phyloP scores from a whole-genome alignment of 2,113 vertebrate genomes.

The Ptyas mucosa region DNA sequence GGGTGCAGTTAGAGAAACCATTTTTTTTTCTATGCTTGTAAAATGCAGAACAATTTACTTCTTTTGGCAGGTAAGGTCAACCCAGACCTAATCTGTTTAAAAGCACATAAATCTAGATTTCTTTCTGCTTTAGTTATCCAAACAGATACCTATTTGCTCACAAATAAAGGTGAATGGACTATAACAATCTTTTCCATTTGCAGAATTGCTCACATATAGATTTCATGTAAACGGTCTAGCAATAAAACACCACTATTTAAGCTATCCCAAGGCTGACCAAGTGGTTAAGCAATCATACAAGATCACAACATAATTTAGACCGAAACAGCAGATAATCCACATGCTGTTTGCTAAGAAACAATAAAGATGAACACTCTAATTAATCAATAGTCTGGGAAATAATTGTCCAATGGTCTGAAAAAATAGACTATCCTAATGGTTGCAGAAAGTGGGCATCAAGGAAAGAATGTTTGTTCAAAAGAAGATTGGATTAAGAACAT shows the following conservation, averaged over 20 bases:
- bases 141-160: neutral
- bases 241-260: neutral
- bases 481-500: neutral
- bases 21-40: constrained; percentile 24
- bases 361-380: neutral
- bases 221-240: neutral
- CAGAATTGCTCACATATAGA: neutral
- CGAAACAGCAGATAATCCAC: neutral
- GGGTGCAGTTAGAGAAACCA: constrained; percentile 7
- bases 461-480: neutral
- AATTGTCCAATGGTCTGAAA: neutral
- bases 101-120: constrained; percentile 33
- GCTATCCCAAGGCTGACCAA: neutral
- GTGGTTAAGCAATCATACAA: neutral
- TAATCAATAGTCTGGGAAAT: neutral
- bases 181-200: neutral
- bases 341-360: neutral
- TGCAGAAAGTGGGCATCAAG: neutral
- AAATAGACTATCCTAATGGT: neutral
- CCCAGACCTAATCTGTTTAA: constrained; percentile 44
- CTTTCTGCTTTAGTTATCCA: neutral
- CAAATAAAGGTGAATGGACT: constrained; percentile 8
- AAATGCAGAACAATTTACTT: constrained; percentile 41
- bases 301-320: neutral
- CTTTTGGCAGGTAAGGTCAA: constrained; percentile 50